Evolutionary conservation across 2,113 vertebrate species (phyloP).

Genomic region (Centropus unirufus): DNA sequence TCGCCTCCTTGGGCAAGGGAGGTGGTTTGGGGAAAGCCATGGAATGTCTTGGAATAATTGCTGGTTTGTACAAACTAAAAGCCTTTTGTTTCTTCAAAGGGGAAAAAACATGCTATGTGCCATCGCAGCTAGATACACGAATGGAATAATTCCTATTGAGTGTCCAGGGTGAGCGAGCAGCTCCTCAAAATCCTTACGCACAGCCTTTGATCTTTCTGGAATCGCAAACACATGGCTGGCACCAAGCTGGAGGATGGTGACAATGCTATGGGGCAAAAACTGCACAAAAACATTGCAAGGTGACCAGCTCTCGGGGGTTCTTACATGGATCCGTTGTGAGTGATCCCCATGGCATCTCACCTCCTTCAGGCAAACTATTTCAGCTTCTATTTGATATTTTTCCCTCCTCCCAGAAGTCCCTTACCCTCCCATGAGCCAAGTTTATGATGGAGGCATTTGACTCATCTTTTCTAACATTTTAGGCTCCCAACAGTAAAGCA

Average conservation of each 20-base stretch:
- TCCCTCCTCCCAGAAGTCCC: neutral
- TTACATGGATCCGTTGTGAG: fast-evolving
- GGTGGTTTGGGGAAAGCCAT: neutral
- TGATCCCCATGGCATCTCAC: neutral
- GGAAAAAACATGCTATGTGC: neutral
- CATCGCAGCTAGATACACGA: neutral
- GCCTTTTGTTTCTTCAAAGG: neutral
- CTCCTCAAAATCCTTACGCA: neutral
- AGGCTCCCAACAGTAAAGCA: constrained; percentile 4
- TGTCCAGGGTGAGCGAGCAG: neutral
- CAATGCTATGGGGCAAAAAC: fast-evolving
- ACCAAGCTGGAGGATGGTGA: neutral
- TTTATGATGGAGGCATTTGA: constrained; percentile 29
- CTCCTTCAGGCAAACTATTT: neutral
- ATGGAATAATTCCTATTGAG: neutral
- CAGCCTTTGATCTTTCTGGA: neutral
- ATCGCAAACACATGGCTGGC: neutral
- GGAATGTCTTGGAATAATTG: neutral
- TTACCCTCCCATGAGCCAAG: neutral
- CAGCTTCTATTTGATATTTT: neutral
- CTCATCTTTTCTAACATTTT: constrained; percentile 41
- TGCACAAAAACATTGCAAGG: neutral
- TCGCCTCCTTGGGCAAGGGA: neutral
- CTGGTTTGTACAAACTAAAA: neutral
- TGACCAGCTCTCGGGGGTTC: neutral